phyloP scores from a whole-genome alignment of 1,140 invertebrate genomes.

The Asbolus verrucosus region DNA sequence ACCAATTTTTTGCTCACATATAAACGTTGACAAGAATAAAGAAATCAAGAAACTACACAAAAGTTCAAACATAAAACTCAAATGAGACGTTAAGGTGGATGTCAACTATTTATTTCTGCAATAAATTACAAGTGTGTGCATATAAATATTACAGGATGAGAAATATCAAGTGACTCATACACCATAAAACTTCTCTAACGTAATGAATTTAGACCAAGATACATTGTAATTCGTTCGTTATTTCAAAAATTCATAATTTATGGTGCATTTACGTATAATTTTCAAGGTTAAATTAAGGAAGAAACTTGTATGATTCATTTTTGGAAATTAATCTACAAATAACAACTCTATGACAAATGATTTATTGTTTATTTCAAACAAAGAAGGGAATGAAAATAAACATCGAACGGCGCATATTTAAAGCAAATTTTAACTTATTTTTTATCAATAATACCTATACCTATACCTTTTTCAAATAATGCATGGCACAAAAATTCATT shows the following conservation, averaged over 20 bases:
- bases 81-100: constrained; percentile 1
- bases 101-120: constrained; percentile 11
- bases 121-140: constrained; percentile 6
- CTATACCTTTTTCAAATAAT: no score
- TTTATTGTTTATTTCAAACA: constrained; percentile 15
- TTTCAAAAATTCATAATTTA: constrained; percentile 13
- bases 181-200: constrained; percentile 7
- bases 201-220: constrained; percentile 21
- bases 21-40: not conserved
- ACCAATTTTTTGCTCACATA: not conserved
- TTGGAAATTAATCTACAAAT: constrained; percentile 13
- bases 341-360: not conserved
- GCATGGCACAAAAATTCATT: no score
- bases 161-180: constrained; percentile 19
- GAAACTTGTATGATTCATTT: constrained; percentile 20
- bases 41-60: not conserved
- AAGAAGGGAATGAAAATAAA: no score
- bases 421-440: no score
- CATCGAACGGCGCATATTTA: no score
- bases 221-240: constrained; percentile 3
- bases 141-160: constrained; percentile 17
- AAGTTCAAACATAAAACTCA: not conserved
- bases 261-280: not conserved
- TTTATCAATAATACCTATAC: no score
- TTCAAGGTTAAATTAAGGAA: constrained; percentile 17